Conservation (phyloP, 2,797 vertebrate genomes). For the Enteromius viviparus region DNA sequence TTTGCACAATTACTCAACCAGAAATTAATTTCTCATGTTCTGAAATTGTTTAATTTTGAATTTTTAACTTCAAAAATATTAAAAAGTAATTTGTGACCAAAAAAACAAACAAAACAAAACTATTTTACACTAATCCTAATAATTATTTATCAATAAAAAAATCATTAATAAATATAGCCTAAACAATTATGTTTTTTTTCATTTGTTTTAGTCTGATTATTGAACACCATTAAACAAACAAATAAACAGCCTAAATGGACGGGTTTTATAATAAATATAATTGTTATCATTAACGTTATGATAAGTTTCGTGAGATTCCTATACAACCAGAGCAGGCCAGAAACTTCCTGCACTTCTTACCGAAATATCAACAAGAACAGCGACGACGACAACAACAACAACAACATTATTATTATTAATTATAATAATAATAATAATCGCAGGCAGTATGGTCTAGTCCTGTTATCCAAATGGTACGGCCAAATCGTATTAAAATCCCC, state of each 20-base stretch:
- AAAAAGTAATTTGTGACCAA: not conserved
- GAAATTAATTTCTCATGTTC: not conserved
- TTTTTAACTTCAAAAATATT: too few species aligned
- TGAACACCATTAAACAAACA: not conserved
- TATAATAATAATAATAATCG: slow-evolving; percentile 34
- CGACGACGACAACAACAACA: not conserved
- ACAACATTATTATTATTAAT: too few species aligned
- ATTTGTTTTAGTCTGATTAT: not conserved
- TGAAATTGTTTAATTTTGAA: not conserved
- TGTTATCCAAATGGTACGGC: slow-evolving; percentile 78
- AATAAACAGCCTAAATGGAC: not conserved
- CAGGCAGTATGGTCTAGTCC: slow-evolving; percentile 73
- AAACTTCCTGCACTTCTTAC: not conserved
- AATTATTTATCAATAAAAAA: not conserved
- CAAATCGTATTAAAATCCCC: slow-evolving; percentile 83
- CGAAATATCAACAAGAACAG: not conserved
- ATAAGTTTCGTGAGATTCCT: not conserved
- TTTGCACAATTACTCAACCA: not conserved
- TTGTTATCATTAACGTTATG: not conserved
- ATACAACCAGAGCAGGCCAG: not conserved
- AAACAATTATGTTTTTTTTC: not conserved
- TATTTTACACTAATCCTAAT: not conserved
- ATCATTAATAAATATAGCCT: not conserved
- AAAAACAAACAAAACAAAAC: not conserved
- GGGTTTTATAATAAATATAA: not conserved